Percentiles rank a stretch among this genome's conserved stretches.
These are phyloP conservation scores for Ferdinandea cuprea DNA, from an alignment of 2,888 invertebrate genomes.

Conservation along the genomic window DNA sequence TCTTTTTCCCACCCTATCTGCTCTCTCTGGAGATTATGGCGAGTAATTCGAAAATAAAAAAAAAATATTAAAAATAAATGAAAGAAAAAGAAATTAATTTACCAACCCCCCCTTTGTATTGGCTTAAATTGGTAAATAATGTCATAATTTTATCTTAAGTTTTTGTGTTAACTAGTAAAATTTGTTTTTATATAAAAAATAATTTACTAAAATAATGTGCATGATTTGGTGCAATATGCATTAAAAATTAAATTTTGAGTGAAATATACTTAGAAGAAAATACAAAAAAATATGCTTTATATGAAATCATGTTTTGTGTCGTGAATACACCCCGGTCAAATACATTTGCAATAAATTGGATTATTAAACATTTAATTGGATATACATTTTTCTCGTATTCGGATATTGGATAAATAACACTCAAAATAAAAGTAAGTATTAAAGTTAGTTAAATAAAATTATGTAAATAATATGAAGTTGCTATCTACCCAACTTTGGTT, in stretches of 20 bases:
- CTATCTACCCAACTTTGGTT: too few species aligned
- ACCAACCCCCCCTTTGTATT: slow-evolving; percentile 42
- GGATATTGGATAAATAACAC: slow-evolving; percentile 39
- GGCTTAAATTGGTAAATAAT: slow-evolving; percentile 40
- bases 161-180: slow-evolving; percentile 35
- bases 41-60: slow-evolving; percentile 20
- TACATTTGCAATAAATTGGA: slow-evolving; percentile 51
- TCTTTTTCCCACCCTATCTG: slow-evolving; percentile 36
- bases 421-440: slow-evolving; percentile 33
- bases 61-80: too few species aligned
- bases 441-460: not conserved
- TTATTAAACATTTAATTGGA: slow-evolving; percentile 36
- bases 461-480: not conserved
- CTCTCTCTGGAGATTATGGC: slow-evolving; percentile 28
- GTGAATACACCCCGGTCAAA: slow-evolving; percentile 27
- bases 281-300: slow-evolving; percentile 17
- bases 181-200: slow-evolving; percentile 18
- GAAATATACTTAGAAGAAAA: slow-evolving; percentile 11
- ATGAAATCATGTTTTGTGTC: slow-evolving; percentile 25
- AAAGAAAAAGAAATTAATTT: slow-evolving; percentile 24
- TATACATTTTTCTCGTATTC: slow-evolving; percentile 16
- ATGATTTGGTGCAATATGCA: slow-evolving; percentile 50
- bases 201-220: slow-evolving; percentile 21
- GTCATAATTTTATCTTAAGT: slow-evolving; percentile 5
- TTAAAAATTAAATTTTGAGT: slow-evolving; percentile 5